Percentiles rank a stretch among this genome's conserved stretches.
These are phyloP conservation scores for Trichogramma evanescens DNA, from an alignment of 2,888 invertebrate genomes.

Conservation along the genomic window DNA sequence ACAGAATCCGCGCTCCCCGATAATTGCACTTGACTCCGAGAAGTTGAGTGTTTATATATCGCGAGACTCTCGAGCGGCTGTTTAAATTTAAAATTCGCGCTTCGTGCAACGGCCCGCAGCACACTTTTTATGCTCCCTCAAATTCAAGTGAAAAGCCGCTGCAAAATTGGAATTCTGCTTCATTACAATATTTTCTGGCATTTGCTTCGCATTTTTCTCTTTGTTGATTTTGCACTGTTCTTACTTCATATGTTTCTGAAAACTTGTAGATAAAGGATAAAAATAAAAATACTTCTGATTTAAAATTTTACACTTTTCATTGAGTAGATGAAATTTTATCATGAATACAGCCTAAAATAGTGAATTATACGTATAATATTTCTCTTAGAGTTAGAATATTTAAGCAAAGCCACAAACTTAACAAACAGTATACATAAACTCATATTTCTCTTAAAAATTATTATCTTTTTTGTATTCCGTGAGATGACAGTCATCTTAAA, in stretches of 20 bases:
- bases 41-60: too few species aligned
- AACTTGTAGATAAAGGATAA: not conserved
- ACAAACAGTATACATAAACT: slow-evolving; percentile 45
- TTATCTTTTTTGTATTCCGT: slow-evolving; percentile 21
- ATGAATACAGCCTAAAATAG: slow-evolving; percentile 46
- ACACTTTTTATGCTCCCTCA: too few species aligned
- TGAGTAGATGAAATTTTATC: slow-evolving; percentile 41
- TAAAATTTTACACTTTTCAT: slow-evolving; percentile 35
- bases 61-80: not conserved
- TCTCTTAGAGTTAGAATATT: slow-evolving; percentile 27
- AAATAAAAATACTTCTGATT: slow-evolving; percentile 10
- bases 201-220: too few species aligned
- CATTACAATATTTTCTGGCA: too few species aligned
- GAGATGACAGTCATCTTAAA: slow-evolving; percentile 29
- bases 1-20: too few species aligned
- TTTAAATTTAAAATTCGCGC: slow-evolving; percentile 4
- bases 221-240: too few species aligned
- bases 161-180: too few species aligned
- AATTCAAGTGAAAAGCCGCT: too few species aligned
- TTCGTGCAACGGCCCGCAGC: not conserved
- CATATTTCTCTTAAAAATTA: slow-evolving; percentile 10
- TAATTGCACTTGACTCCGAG: too few species aligned
- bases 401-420: slow-evolving; percentile 48
- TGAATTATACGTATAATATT: slow-evolving; percentile 37
- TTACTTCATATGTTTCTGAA: not conserved